These are phyloP conservation scores for Ochropleura leucogaster DNA, from an alignment of 2,888 invertebrate species.

Conservation along the genomic window DNA sequence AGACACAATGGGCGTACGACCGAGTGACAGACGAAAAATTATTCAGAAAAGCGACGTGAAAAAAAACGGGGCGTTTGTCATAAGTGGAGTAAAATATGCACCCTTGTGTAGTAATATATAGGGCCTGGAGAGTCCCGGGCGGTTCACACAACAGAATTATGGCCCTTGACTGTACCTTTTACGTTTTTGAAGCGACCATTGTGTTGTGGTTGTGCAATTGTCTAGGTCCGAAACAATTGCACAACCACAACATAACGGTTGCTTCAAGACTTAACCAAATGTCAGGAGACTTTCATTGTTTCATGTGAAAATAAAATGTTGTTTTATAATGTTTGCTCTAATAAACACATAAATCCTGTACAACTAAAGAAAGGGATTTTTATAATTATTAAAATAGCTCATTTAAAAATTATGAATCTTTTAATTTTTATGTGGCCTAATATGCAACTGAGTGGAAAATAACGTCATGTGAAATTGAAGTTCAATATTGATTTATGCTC, in stretches of 20 bases:
- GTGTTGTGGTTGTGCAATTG: conserved; percentile 3
- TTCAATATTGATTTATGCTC: background rate
- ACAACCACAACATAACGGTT: no score
- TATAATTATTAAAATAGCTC: background rate
- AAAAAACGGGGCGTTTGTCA: conserved; percentile 65
- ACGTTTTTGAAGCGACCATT: conserved; percentile 30
- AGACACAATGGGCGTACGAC: conserved; percentile 58
- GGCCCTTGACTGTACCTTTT: conserved; percentile 21
- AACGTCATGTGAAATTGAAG: background rate
- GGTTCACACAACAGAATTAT: conserved; percentile 43
- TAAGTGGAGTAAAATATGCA: conserved; percentile 71
- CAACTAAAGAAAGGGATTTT: background rate
- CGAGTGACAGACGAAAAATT: conserved; percentile 67
- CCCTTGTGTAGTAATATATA: conserved; percentile 69
- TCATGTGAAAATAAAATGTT: background rate
- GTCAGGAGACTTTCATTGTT: background rate
- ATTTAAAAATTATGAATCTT: no score
- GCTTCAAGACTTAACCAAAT: background rate
- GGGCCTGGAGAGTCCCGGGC: conserved; percentile 56
- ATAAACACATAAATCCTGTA: background rate
- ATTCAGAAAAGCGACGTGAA: conserved; percentile 59
- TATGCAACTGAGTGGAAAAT: background rate
- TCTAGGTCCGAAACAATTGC: background rate
- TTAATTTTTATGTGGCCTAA: background rate
- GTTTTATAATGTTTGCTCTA: background rate